Evolutionary conservation across 2,113 vertebrate species (phyloP).

Genomic region (Poeciliopsis retropinna): DNA sequence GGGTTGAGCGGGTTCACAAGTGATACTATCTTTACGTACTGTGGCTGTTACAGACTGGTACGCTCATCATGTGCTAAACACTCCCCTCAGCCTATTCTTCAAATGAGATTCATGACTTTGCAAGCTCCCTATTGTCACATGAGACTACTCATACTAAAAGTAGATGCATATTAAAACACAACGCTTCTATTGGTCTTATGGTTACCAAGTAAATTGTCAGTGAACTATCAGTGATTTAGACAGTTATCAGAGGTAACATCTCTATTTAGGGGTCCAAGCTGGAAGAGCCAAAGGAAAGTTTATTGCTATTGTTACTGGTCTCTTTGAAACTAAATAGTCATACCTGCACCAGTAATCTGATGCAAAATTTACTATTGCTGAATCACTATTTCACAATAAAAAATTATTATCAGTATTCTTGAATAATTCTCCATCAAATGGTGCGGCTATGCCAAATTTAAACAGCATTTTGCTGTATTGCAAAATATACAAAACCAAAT

Average conservation of each 20-base stretch:
- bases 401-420: too few relatives aligned
- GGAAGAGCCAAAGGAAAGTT: neutral
- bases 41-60: constrained; percentile 3
- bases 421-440: too few relatives aligned
- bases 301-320: neutral
- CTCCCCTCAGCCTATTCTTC: constrained; percentile 18
- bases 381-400: too few relatives aligned
- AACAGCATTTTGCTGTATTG: too few relatives aligned
- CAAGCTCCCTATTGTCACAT: constrained; percentile 2
- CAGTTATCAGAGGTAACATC: neutral
- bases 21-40: neutral
- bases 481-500: too few relatives aligned
- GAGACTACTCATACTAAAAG: constrained; percentile 17
- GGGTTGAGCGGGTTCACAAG: neutral
- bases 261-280: neutral
- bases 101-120: constrained; percentile 39
- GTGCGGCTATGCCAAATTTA: too few relatives aligned
- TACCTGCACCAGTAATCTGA: too few relatives aligned
- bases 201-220: neutral
- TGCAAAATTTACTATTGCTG: too few relatives aligned
- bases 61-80: constrained; percentile 23
- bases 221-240: neutral
- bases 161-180: constrained; percentile 1
- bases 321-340: too few relatives aligned
- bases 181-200: neutral